A percentile compares a stretch with the other conserved stretches of the same genome.
Conservation (phyloP, 2,888 invertebrate genomes). For the Dicroscelio sp. region DNA sequence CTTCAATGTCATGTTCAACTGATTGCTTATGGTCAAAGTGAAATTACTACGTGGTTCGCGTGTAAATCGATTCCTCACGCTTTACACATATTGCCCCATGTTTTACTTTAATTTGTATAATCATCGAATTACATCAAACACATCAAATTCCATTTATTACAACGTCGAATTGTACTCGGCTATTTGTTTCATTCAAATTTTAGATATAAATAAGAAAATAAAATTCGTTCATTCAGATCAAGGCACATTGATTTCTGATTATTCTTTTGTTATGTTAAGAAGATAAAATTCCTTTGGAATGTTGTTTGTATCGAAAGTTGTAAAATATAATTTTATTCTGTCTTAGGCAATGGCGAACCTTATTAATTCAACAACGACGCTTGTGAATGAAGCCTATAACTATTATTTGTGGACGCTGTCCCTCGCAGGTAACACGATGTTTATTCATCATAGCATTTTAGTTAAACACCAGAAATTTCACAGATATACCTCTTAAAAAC, state of each 20-base stretch:
- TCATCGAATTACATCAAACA: slow-evolving; percentile 22
- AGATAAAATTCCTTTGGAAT: too few species aligned
- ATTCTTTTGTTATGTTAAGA: too few species aligned
- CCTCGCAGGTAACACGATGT: slow-evolving; percentile 93
- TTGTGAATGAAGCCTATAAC: slow-evolving; percentile 92
- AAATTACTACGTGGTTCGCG: slow-evolving; percentile 76
- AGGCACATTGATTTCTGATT: too few species aligned
- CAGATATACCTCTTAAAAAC: too few species aligned
- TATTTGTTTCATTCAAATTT: too few species aligned
- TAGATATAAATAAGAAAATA: too few species aligned
- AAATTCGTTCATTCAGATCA: too few species aligned
- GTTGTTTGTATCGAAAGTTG: too few species aligned
- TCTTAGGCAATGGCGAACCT: slow-evolving; percentile 90
- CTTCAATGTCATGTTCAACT: slow-evolving; percentile 71
- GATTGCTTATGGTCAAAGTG: slow-evolving; percentile 76
- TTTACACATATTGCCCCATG: slow-evolving; percentile 56
- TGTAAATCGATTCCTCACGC: slow-evolving; percentile 68
- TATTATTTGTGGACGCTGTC: slow-evolving; percentile 96
- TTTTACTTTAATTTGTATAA: slow-evolving; percentile 62
- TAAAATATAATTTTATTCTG: slow-evolving; percentile 53
- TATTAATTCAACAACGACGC: slow-evolving; percentile 90
- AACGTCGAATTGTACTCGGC: too few species aligned
- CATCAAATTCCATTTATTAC: too few species aligned
- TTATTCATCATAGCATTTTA: slow-evolving; percentile 26
- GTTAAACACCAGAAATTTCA: neutral